Base-by-base conservation (phyloP, 2,113 vertebrate species). In the Chunga burmeisteri region DNA sequence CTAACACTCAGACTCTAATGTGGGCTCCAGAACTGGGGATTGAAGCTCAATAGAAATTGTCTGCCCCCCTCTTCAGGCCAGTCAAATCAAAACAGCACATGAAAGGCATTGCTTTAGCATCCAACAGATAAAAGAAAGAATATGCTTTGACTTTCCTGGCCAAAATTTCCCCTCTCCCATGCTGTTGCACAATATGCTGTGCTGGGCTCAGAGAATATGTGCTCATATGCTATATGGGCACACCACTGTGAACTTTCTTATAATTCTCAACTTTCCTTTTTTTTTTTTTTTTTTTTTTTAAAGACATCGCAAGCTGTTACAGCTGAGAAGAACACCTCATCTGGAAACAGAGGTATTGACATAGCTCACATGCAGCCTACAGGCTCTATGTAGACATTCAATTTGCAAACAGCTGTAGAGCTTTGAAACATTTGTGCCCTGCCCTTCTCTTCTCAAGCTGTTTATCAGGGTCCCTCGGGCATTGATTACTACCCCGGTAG, bases 111-210 rank as follows among this genome's bases (percentile, higher is more conserved):
- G 74, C 53, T 70, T 90, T 77, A 87, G 47, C 78, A 91, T 93
- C 91, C 91, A 94, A 85, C 70, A 94, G 93, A 91, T 93, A 94
- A 92, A 92, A 94, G 88, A 91, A 95, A 92, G 91, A 95, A 95
- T 95, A 94, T 95, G 93, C 81, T 96, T 89, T 91, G 85, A 82
- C 96, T 95, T 95, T 91, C 58, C 87, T 82, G 95, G 93, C 95
- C 94, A 95, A 88, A 96, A 97, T 95, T 90, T 87, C 74, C 89
- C 63, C 87, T 91, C 77, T 93, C 73, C 42, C 97, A 96, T 95
- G 92, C 96, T 96, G 95, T 95, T 96, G 62, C 74, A 91, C 91
- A 97, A 95, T 95, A 97, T 93, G 93, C 91, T 87, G 38, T 44
- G 14, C 83, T 91, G 78, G 81, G 70, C 94, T 96, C 53, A 62